Base-by-base conservation (phyloP, 2,888 invertebrate genomes). In the Oscheius sp. region DNA sequence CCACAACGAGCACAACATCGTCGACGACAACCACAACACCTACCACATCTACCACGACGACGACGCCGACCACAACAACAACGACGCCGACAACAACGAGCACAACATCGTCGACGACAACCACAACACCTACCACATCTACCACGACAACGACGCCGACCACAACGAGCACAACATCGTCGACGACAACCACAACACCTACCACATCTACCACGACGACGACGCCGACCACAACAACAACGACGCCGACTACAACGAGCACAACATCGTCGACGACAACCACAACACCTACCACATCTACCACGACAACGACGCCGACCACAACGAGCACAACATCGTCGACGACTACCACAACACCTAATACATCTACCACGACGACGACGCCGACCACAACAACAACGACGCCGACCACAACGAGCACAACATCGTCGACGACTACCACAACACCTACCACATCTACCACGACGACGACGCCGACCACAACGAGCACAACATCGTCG, bases 151-250 rank as follows among this genome's bases (percentile, higher is more conserved):
- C 49, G 5, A 49, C 49, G 21, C 16, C 49, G 49, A 49, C 49
- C n/a, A 49, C 49, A 2, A 49, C 49, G 16, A 49, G 6, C 21
- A 49, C 49, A 5, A 49, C 49, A 7, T 5, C 58, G 3, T 7
- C 58, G 12, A 25, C 58, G 16, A 29, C 58, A 12, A 59, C 61
- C 13, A 59, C 27, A 2, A 41, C 61, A 2, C 21, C 61, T 1
- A 59, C 61, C 21, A 21, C 61, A 1, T n/a, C 61, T 3, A 59
- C 61, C 13, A 59, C 61, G 7, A 21, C 49, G 49, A 18, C 49
- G 21, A 49, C 49, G 21, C 16, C 49, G 21, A 49, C 49, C n/a
- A 49, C 49, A 2, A 49, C 49, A 13, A 49, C 49, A 2, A 49
- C 49, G 49, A 49, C 49, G 5, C 21, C 49, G 3, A 49, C 49